Conservation (phyloP, 2,797 vertebrate genomes). For the Sebastes taczanowskii region DNA sequence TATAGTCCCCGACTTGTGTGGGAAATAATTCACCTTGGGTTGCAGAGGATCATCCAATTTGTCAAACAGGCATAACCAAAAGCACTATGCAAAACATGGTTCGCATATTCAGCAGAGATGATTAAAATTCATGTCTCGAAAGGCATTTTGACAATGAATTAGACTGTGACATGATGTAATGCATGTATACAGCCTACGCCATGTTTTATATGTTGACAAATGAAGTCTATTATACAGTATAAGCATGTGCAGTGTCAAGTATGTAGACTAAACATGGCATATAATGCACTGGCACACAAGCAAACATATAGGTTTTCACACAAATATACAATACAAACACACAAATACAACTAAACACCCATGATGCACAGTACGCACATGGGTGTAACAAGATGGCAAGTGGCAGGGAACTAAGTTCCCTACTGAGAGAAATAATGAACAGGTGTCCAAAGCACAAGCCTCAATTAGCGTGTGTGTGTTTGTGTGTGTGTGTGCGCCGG, state of each 20-base stretch:
- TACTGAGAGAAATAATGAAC: conserved; percentile 75
- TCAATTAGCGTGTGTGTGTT: conserved; percentile 7
- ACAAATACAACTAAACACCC: conserved; percentile 26
- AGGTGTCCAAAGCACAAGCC: conserved; percentile 64
- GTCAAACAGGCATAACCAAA: not conserved
- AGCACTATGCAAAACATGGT: not conserved
- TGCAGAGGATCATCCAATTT: not conserved
- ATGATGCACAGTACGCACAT: conserved; percentile 31
- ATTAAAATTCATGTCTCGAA: conserved; percentile 1
- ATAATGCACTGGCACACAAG: not conserved
- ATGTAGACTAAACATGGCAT: not conserved
- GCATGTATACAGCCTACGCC: not conserved
- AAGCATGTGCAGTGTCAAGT: not conserved
- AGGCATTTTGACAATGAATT: conserved; percentile 5
- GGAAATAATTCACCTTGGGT: not conserved
- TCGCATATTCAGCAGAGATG: not conserved
- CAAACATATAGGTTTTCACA: not conserved
- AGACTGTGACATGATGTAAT: not conserved
- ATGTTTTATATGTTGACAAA: conserved; percentile 4
- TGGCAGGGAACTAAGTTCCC: conserved; percentile 51
- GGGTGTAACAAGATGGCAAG: conserved; percentile 54
- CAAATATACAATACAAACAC: not conserved
- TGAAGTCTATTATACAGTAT: not conserved
- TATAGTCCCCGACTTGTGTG: not conserved
- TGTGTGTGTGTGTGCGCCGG: not conserved